phyloP scores from a whole-genome alignment of 2,888 invertebrate genomes.

The Tricholauxania praeusta region DNA sequence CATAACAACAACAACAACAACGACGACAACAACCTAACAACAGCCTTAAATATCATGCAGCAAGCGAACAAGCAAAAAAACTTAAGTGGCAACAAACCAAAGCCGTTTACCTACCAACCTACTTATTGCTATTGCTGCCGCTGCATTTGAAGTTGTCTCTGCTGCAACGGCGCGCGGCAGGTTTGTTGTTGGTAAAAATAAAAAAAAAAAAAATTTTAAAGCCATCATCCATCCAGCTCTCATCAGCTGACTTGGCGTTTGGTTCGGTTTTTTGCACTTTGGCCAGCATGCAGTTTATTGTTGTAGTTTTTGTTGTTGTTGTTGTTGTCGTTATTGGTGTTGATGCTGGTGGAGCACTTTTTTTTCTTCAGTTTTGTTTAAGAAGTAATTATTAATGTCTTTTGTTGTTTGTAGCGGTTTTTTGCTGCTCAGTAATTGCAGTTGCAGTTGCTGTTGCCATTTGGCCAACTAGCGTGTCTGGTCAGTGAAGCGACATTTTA shows the following conservation, averaged over 20 bases:
- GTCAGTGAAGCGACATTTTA: neutral
- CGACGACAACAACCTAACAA: neutral
- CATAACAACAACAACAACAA: neutral
- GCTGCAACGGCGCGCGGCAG: conserved; percentile 8
- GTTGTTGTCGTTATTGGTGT: neutral
- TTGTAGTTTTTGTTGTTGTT: neutral
- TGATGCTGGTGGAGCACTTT: conserved; percentile 1
- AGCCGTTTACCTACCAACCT: conserved; percentile 54
- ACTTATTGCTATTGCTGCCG: conserved; percentile 40
- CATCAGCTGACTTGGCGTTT: conserved; percentile 20
- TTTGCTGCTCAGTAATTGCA: conserved; percentile 12
- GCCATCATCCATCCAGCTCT: conserved; percentile 28
- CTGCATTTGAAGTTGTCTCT: conserved; percentile 7
- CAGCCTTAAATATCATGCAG: neutral
- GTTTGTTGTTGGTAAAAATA: too few relatives aligned
- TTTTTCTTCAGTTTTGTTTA: conserved; percentile 6
- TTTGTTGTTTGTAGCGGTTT: conserved; percentile 8
- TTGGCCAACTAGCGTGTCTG: conserved; percentile 19
- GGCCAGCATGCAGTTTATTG: conserved; percentile 7
- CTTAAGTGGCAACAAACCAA: conserved; percentile 24
- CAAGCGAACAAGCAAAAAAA: neutral
- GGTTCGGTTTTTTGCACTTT: conserved; percentile 9
- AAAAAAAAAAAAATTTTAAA: neutral
- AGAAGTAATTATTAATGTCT: neutral
- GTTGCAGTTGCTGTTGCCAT: conserved; percentile 9